phyloP scores from a whole-genome alignment of 1,140 invertebrate species.

The Drosophila rufa region DNA sequence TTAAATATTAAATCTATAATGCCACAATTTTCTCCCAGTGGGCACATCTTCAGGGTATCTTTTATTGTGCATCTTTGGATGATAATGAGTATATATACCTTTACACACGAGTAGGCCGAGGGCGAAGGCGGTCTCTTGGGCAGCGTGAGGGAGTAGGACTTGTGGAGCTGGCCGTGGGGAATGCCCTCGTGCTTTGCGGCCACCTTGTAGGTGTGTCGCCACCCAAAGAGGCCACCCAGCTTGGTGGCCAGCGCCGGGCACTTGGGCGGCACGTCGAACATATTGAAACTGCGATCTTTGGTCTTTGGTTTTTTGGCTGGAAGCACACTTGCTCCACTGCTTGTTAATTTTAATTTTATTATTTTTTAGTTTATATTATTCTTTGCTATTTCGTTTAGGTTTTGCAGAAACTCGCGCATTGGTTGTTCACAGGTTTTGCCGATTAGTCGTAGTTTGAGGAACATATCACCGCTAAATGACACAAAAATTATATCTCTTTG shows the following conservation, averaged over 20 bases:
- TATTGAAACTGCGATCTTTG: conserved; percentile 32
- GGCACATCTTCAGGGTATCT: background rate
- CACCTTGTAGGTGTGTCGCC: conserved; percentile 91
- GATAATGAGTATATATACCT: conserved; percentile 49
- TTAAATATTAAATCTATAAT: background rate
- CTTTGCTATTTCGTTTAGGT: conserved; percentile 14
- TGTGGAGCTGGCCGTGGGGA: conserved; percentile 85
- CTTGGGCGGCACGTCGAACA: conserved; percentile 85
- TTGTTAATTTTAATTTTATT: conserved; percentile 31
- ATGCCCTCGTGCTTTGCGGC: conserved; percentile 90
- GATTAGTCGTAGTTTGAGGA: conserved; percentile 26
- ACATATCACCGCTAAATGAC: conserved; percentile 46
- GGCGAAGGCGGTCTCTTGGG: conserved; percentile 77
- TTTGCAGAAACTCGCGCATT: conserved; percentile 11
- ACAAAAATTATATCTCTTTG: conserved; percentile 1
- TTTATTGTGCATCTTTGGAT: background rate
- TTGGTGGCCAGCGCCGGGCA: conserved; percentile 89
- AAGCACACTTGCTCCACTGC: conserved; percentile 10
- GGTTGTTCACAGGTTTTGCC: conserved; percentile 6
- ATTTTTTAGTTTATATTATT: conserved; percentile 20
- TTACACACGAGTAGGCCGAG: conserved; percentile 62
- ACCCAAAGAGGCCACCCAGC: conserved; percentile 89
- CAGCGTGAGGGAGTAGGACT: conserved; percentile 84
- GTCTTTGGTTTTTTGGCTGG: conserved; percentile 7
- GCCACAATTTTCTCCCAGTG: conserved; percentile 4